Evolutionary conservation across 2,888 invertebrate genomes (phyloP), one percentile per base, ranked within the genome.

Genomic region (Elgonia sp.): DNA sequence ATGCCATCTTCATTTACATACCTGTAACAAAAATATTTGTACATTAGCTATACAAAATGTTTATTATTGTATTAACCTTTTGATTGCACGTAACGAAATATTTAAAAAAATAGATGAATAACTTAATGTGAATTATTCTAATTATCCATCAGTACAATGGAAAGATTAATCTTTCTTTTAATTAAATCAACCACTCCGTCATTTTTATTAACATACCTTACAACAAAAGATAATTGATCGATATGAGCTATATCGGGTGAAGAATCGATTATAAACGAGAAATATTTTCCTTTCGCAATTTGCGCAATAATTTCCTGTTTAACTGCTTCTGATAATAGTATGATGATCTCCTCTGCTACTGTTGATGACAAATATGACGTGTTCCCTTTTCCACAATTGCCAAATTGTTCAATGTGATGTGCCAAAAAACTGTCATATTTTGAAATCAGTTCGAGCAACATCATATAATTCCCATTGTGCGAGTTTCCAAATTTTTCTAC

Each of bases 401-500:
- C 81, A 65, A n/a, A 82, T 37, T 62, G 12, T 12, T 29, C 65
- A 9, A 73, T 75, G 16, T 75, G 73, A 37, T 40, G 60, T 50
- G 42, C 76, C 16, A 90, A 75, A 65, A 73, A 80, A 29, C 21
- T 10, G 57, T 90, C 76, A 46, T 91, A 92, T 67, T 84, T 53
- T 9, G 92, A 91, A 77, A 93, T 79, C 18, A 92, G 86, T 91
- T 93, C 92, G 67, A 91, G 86, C 70, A 88, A 65, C 89, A 91
- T 91, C 62, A 87, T 69, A 40, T 89, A 92, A 91, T 93, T 92
- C 77, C 92, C 92, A 83, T 91, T 92, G 60, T 91, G 89, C n/a
- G 75, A 88, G 84, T 72, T 77, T 55, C 90, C 91, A 83, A 92
- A 90, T 72, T 84, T 88, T 89, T 90, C 90, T 60, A 77, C 76